Conservation (phyloP, 1,140 invertebrate species). For the Antheraea mylitta region DNA sequence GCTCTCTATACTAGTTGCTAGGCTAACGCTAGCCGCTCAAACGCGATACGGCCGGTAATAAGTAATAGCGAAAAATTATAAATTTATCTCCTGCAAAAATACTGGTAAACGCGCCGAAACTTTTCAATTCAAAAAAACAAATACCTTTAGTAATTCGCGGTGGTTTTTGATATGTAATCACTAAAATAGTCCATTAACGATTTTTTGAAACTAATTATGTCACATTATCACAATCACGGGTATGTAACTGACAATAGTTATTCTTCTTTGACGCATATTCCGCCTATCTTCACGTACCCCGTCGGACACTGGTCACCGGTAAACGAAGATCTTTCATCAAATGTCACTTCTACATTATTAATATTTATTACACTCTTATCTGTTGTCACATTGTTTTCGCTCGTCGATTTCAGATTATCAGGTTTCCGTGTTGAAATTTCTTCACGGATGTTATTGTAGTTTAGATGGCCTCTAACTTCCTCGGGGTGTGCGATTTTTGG, state of each 20-base stretch:
- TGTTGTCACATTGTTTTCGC: conserved; percentile 11
- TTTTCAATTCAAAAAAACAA: too few species aligned
- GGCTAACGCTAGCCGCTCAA: too few species aligned
- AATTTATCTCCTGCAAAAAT: too few species aligned
- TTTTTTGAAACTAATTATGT: neutral
- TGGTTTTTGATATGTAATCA: too few species aligned
- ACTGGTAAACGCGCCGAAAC: too few species aligned
- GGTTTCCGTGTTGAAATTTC: conserved; percentile 6
- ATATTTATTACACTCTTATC: neutral
- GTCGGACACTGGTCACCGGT: conserved; percentile 40
- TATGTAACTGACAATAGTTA: neutral
- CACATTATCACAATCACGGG: neutral
- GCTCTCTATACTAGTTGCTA: too few species aligned
- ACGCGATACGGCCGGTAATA: too few species aligned
- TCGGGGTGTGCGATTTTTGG: neutral
- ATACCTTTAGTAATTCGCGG: neutral
- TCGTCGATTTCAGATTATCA: neutral
- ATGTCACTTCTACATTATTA: conserved; percentile 18
- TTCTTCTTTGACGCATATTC: conserved; percentile 29
- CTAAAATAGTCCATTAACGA: neutral
- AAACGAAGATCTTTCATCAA: conserved; percentile 39
- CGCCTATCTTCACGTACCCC: conserved; percentile 38
- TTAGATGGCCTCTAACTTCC: neutral
- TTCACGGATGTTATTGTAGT: neutral
- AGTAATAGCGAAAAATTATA: too few species aligned